Evolutionary conservation across 2,113 vertebrate genomes (phyloP), one percentile per base, ranked within the genome.

Genomic region (Oenanthe oenanthe): DNA sequence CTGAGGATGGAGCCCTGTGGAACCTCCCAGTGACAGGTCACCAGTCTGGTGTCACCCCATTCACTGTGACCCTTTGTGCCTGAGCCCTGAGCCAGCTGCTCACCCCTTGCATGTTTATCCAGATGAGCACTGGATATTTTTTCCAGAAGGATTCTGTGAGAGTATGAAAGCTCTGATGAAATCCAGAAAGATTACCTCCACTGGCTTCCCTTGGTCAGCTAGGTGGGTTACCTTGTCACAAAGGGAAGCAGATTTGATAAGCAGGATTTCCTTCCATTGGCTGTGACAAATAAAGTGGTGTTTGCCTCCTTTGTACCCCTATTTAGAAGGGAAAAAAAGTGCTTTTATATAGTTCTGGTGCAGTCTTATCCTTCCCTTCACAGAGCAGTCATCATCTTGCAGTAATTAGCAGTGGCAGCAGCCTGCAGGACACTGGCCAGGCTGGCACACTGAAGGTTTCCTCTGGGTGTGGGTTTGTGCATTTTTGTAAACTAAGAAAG

Each of bases 291-390:
- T 47, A 45, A 38, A 18, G 12, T 61, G 4, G 3, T 7, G 5
- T 66, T 71, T 75, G 4, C 17, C 16, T 34, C n/a, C 31, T 63
- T 63, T 65, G 24, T 18, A 13, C 1, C 2, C 24, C 14, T 1
- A 0, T 17, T 40, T 38, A 50, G 17, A 32, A 4, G 3, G 7
- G 5, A 3, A 17, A 4, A 5, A 11, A 45, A 26, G 4, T 31
- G 26, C 2, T 58, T 78, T 77, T 54, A 19, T 0, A 0, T 13
- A 8, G 16, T 54, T 75, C 43, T 28, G 13, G 12, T 25, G 14
- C 19, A 28, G 16, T 9, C 17, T 84, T 60, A 53, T 34, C 17
- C 28, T 77, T 6, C 6, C 10, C 21, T 18, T 20, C n/a, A 26
- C 14, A 68, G 6, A 68, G 5, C 10, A 57, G 16, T 15, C 19